phyloP scores from a whole-genome alignment of 2,888 invertebrate species.

The Clivina fossor region DNA sequence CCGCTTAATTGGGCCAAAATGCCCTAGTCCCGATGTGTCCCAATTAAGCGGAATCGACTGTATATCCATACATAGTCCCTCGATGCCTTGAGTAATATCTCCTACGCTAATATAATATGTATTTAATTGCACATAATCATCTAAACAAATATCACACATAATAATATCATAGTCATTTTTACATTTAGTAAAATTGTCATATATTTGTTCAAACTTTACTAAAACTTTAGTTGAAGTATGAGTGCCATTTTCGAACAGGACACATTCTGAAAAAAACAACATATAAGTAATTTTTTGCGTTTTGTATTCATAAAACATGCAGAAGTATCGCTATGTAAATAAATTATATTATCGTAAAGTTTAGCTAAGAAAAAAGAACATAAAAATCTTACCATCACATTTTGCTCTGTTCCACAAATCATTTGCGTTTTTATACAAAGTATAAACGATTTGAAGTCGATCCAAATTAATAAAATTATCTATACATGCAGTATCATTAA shows the following conservation, averaged over 20 bases:
- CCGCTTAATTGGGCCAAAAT: no score
- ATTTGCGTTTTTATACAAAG: slow-evolving; percentile 58
- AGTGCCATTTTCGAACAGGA: slow-evolving; percentile 53
- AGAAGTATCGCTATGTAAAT: no score
- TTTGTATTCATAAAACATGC: no score
- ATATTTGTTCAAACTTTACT: slow-evolving; percentile 55
- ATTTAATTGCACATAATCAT: slow-evolving; percentile 58
- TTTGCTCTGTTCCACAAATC: slow-evolving; percentile 64
- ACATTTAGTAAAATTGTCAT: slow-evolving; percentile 55
- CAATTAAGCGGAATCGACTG: no score
- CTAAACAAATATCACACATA: slow-evolving; percentile 61
- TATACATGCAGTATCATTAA: slow-evolving; percentile 60
- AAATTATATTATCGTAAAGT: no score
- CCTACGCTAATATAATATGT: slow-evolving; percentile 61
- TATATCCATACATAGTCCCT: slow-evolving; percentile 66
- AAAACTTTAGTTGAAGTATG: slow-evolving; percentile 56
- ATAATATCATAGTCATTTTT: slow-evolving; percentile 49
- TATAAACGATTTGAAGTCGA: slow-evolving; percentile 62
- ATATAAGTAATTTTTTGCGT: no score
- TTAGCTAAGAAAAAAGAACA: background rate
- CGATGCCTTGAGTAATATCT: slow-evolving; percentile 60
- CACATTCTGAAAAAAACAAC: slow-evolving; percentile 58
- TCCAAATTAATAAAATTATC: slow-evolving; percentile 63
- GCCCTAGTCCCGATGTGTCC: no score
- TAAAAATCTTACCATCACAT: slow-evolving; percentile 60